Percentiles rank a stretch among this genome's conserved stretches.
These are phyloP conservation scores for Caenorhabditis inopinata DNA, from an alignment of 1,140 invertebrate species.

Conservation along the genomic window DNA sequence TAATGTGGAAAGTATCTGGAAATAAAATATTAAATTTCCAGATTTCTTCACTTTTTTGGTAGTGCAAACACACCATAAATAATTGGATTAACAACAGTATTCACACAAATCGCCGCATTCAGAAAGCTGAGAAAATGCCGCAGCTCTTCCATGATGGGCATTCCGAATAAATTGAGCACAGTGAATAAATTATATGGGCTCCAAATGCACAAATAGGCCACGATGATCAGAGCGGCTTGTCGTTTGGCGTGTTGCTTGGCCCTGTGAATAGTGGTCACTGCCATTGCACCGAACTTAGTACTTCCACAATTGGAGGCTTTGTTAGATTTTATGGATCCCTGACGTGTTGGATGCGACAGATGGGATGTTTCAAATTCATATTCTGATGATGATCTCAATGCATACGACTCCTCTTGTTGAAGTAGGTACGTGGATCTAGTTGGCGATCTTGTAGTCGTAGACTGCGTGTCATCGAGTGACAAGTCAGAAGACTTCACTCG, in stretches of 20 bases:
- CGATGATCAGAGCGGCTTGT: conserved; percentile 59
- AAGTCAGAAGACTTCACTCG: conserved; percentile 4
- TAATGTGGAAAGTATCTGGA: too few relatives aligned
- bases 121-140: conserved; percentile 58
- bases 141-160: conserved; percentile 48
- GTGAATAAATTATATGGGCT: conserved; percentile 61
- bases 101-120: conserved; percentile 59
- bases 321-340: conserved; percentile 4
- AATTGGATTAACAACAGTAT: conserved; percentile 60
- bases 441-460: neutral
- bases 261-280: conserved; percentile 55
- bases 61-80: conserved; percentile 51
- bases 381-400: neutral
- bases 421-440: neutral
- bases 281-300: conserved; percentile 52
- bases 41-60: neutral
- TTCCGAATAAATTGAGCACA: conserved; percentile 51
- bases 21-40: neutral
- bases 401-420: neutral
- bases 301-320: neutral
- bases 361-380: neutral
- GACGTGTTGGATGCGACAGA: conserved; percentile 2
- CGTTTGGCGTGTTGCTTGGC: conserved; percentile 57
- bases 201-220: conserved; percentile 63
- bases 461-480: neutral